Base-by-base conservation (phyloP, 2,113 vertebrate genomes). In the Colius striatus region DNA sequence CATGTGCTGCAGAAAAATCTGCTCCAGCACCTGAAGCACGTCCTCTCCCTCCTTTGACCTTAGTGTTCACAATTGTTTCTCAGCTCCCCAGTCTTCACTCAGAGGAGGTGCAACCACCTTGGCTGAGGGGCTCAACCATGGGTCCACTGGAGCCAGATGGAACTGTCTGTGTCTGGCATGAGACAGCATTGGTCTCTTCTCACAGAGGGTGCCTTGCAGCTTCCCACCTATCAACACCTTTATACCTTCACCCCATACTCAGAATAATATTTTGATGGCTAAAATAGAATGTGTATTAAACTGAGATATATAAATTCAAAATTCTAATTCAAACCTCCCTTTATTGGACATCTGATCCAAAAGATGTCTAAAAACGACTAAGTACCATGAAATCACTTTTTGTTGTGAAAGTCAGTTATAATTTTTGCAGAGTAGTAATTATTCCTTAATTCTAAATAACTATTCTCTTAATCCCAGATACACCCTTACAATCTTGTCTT, bases 141-240 rank as follows among this genome's bases (percentile, higher is more conserved):
- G 4, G 43, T 43, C 18, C 21, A 5, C 4, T 63, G 63, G 14
- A 66, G 38, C 21, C 45, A 32, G 13, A 20, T 76, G 23, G 11
- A 55, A 25, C 20, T 1, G 0, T 16, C 6, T 65, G 13, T 21
- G 6, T 67, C n/a, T 2, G 1, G 23, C n/a, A 38, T 30, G 30
- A 57, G 29, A 20, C 10, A 63, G 58, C 16, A 6, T 17, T 43
- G 5, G 9, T 55, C 10, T 79, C 34, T 83, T 53, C 43, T 76
- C 26, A 63, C 20, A 29, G 11, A 74, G 60, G 4, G 11, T 53
- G 10, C 15, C 51, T 63, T 73, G 34, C 26, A 90, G 13, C 16
- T 60, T 16, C 3, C 18, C 8, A 3, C 10, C 43, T 2, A 3
- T 34, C 22, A 80, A 22, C 11, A 66, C 29, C 43, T 85, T 83